Conservation (phyloP, 1,140 invertebrate genomes). For the Propsilocerus akamusi region DNA sequence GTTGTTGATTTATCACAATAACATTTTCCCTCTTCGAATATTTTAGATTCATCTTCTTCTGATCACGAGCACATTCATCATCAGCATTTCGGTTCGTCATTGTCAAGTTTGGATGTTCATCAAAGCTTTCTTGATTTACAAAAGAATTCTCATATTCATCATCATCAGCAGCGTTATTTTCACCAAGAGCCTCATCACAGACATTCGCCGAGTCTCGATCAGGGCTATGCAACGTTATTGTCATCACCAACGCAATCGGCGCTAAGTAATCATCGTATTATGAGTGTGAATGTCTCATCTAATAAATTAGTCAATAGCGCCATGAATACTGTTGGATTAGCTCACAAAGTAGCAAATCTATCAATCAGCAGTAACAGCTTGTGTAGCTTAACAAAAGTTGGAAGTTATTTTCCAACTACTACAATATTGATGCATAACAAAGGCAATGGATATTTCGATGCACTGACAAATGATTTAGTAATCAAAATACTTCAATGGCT, state of each 20-base stretch:
- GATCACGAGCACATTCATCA: background rate
- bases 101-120: background rate
- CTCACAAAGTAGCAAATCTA: background rate
- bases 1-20: background rate
- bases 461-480: constrained; percentile 31
- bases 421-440: constrained; percentile 11
- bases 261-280: constrained; percentile 12
- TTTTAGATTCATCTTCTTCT: background rate
- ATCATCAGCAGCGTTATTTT: background rate
- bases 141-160: background rate
- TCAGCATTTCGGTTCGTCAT: background rate
- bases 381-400: background rate
- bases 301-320: background rate
- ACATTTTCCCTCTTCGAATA: background rate
- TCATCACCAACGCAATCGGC: constrained; percentile 27
- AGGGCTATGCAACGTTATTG: constrained; percentile 57
- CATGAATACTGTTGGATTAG: background rate
- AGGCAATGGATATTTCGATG: constrained; percentile 22
- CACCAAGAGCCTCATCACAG: constrained; percentile 10
- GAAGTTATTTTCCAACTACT: constrained; percentile 3
- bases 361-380: background rate
- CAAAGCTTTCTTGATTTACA: background rate
- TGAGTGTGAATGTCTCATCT: constrained; percentile 9
- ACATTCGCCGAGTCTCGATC: constrained; percentile 40
- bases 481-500: constrained; percentile 51